Base-by-base conservation (phyloP, 1,140 invertebrate genomes). In the Dufourea novaeangliae region DNA sequence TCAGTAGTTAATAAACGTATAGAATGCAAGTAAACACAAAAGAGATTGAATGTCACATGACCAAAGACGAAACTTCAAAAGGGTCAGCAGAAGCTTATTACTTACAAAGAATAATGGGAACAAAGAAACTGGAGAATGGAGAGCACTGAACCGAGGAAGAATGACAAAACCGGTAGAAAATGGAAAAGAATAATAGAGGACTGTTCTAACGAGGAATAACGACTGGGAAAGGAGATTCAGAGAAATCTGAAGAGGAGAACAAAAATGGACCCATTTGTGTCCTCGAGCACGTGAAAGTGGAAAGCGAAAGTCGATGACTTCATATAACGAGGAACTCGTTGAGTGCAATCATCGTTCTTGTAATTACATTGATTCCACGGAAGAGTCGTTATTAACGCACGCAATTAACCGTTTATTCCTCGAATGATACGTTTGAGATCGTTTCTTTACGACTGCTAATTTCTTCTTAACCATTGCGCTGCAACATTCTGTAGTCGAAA, bases 51-150 rank as follows among this genome's bases (percentile, higher is more conserved):
- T 57, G 64, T 32, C 56, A 59, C 39, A 46, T 56, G 62, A 56
- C 64, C 64, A 66, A 62, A 57, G 44, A 77, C 39, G 59, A 67
- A 79, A 79, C 75, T 78, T n/a, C 17, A 64, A 79, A 71, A 66
- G 41, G 37, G 39, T 52, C 64, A 37, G 77, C 50, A 20, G 57
- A 62, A 61, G 54, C 34, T 72, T 59, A 61, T 74, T 67, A 79
- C 52, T 54, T 22, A 20, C 32, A n/a, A 44, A 50, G 66, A 69
- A 76, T 69, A 61, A 76, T 61, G 73, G 17, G 50, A 61, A 46
- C 59, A 54, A 57, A 50, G 29, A 69, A 69, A 46, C 25, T 12
- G 22, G 22, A 4, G n/a, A 57, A 56, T 14, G 6, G 50, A 17
- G 39, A 0, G 8, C 3, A 7, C 5, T 27, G 41, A 50, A n/a